Percentiles rank a stretch among this genome's conserved stretches.
phyloP scores from a whole-genome alignment of 2,888 invertebrate species.

The Andrena camellia region DNA sequence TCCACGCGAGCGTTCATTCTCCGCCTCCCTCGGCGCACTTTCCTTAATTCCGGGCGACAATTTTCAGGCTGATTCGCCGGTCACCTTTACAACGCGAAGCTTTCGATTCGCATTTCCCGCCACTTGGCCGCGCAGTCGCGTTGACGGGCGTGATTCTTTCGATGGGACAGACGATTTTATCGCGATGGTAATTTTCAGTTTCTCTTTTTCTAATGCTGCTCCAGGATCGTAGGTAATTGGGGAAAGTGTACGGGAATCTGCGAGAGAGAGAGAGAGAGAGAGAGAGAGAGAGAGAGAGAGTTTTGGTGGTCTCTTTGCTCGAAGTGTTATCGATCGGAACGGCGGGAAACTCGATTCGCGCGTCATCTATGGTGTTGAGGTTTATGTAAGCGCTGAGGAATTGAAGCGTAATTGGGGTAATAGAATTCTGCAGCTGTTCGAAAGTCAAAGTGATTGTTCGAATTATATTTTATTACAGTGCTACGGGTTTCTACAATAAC shows the following conservation, averaged over 20 bases:
- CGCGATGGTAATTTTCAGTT: too few relatives aligned
- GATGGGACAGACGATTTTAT: too few relatives aligned
- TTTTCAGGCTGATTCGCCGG: neutral
- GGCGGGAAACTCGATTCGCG: constrained; percentile 1
- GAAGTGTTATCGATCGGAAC: neutral
- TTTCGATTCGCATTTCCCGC: neutral
- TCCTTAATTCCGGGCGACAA: neutral
- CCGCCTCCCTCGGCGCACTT: neutral
- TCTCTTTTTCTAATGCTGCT: neutral
- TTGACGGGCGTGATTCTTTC: neutral
- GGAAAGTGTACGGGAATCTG: neutral
- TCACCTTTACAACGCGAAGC: too few relatives aligned
- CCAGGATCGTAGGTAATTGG: neutral
- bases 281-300: neutral
- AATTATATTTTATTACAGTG: neutral
- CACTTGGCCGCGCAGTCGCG: too few relatives aligned
- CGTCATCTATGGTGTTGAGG: too few relatives aligned
- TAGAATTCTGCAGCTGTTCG: neutral
- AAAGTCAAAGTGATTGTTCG: neutral
- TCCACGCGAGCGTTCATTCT: neutral
- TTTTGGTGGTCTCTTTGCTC: neutral
- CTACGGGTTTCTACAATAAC: neutral
- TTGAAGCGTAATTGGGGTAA: neutral
- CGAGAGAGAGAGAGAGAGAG: neutral
- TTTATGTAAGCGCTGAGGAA: too few relatives aligned